phyloP scores from a whole-genome alignment of 2,888 invertebrate species.

The Cartodere bifasciata region DNA sequence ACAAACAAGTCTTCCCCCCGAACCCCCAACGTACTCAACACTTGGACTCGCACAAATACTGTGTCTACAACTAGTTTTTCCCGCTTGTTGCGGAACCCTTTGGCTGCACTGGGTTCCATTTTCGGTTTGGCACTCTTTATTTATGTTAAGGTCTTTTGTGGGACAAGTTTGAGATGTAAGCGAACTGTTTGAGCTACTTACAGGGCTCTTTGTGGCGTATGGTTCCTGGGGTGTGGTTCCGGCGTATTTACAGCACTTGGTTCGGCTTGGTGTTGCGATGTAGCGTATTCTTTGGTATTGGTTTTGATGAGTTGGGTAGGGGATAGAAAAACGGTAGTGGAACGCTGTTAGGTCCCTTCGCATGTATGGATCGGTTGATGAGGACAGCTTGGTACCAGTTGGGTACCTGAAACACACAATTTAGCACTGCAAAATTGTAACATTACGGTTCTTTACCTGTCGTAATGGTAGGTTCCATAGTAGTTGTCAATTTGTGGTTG shows the following conservation, averaged over 20 bases:
- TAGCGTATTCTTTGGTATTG: conserved; percentile 32
- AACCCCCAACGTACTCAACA: conserved; percentile 50
- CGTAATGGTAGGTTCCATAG: conserved; percentile 34
- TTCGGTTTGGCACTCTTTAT: conserved; percentile 31
- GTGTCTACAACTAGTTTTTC: conserved; percentile 30
- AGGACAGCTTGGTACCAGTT: too few species aligned
- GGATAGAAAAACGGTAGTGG: conserved; percentile 43
- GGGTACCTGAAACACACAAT: too few species aligned
- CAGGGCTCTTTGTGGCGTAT: too few species aligned
- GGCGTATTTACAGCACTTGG: conserved; percentile 33
- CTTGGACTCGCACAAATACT: conserved; percentile 38
- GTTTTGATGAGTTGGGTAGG: conserved; percentile 30
- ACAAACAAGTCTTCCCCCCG: conserved; percentile 44
- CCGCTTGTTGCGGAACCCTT: conserved; percentile 18
- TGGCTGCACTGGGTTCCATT: conserved; percentile 33
- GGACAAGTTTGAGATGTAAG: conserved; percentile 21
- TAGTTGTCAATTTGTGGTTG: conserved; percentile 46
- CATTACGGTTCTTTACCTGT: conserved; percentile 26
- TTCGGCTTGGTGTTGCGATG: conserved; percentile 29
- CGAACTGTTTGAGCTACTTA: conserved; percentile 39
- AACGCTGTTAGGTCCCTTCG: conserved; percentile 43
- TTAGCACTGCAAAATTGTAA: too few species aligned
- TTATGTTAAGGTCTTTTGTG: conserved; percentile 14
- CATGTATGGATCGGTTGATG: conserved; percentile 43
- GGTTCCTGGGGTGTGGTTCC: too few species aligned